Base-by-base conservation (phyloP, 1,140 invertebrate species). In the Drosophila tani region DNA sequence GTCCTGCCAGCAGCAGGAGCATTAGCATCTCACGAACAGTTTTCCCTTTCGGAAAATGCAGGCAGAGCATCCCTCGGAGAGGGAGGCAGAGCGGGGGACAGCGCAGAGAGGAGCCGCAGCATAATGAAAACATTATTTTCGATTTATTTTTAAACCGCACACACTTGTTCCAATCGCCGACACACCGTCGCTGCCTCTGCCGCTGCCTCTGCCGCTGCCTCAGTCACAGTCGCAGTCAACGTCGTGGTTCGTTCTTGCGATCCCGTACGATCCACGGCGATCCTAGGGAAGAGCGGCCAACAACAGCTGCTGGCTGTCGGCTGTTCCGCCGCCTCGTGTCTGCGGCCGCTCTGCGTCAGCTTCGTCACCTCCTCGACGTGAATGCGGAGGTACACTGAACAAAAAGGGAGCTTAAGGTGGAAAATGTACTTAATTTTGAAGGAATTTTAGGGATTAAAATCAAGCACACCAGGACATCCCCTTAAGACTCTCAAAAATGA, bases 51-150 rank as follows among this genome's bases (percentile, higher is more conserved):
- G 76, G 76, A 68, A 81, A 83, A 82, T 51, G 29, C 47, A 32
- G 49, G 12, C 24, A 32, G 29, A 17, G 45, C 9, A 9, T 38
- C 35, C 35, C 21, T 35, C 8, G 9, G 27, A 14, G 32, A 32
- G 24, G 24, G 29, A 29, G 40, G 40, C 17, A 19, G 56, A 40
- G 47, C 6, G 24, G 38, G 35, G 29, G 24, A 24, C 60, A 35
- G 62, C 17, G 58, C 64, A 19, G 65, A 32, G 57, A 63, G 70
- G 60, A 55, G 64, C 43, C 59, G 50, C 49, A 65, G 69, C 66
- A 73, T 75, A 88, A 84, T 79, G 79, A 88, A 88, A 90, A 90
- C 81, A 90, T 84, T 90, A 84, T 81, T 84, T 83, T 80, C 59
- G 53, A 76, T 75, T 81, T 88, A 88, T 88, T 88, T 88, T 75